Evolutionary conservation across 2,113 vertebrate genomes (phyloP).

Genomic region (Pluvianellus socialis): DNA sequence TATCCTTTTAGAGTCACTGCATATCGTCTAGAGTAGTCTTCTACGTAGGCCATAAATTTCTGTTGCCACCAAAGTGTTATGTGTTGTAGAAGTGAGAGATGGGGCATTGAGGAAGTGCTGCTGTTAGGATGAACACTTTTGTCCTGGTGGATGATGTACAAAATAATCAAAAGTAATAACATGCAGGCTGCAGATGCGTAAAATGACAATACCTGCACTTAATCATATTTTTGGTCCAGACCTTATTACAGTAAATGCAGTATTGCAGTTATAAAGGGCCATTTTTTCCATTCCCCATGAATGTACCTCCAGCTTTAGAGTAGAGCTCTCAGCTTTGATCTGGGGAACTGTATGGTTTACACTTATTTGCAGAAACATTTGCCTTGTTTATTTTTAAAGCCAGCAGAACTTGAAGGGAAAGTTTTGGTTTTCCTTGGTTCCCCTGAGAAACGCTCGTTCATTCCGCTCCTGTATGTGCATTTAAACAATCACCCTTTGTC

Average conservation of each 20-base stretch:
- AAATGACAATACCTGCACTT: background rate
- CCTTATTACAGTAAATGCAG: background rate
- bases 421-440: slow-evolving; percentile 9
- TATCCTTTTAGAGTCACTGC: background rate
- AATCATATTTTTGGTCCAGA: background rate
- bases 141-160: background rate
- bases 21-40: background rate
- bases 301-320: background rate
- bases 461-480: fast-evolving
- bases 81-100: background rate
- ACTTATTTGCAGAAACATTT: background rate
- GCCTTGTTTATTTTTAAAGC: slow-evolving; percentile 34
- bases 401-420: background rate
- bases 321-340: background rate
- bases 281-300: background rate
- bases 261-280: background rate
- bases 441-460: background rate
- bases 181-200: background rate
- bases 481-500: slow-evolving; percentile 10
- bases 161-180: background rate
- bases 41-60: background rate
- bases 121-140: background rate
- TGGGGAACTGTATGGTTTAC: background rate
- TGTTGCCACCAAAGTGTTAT: background rate
- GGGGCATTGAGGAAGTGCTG: background rate